Percentiles rank a stretch among this genome's conserved stretches.
Conservation (phyloP, 64 coral and sea anemone species). For the Stichodactyla helianthus region DNA sequence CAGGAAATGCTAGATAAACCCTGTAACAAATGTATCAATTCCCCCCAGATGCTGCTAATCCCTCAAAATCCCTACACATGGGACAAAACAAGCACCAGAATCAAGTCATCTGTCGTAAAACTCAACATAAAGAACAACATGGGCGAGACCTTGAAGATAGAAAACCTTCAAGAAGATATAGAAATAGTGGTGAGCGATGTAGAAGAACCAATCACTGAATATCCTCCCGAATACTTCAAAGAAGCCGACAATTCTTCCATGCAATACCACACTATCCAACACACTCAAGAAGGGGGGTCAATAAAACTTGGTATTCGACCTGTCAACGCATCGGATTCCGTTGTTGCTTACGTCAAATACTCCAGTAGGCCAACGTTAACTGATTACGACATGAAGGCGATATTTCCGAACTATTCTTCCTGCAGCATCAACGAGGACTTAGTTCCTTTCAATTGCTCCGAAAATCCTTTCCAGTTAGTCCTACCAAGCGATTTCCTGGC, state of each 20-base stretch:
- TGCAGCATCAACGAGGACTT: not conserved
- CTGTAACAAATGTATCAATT: no score
- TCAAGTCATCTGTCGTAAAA: conserved; percentile 24
- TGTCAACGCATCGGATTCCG: conserved; percentile 4
- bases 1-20: no score
- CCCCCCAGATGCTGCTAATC: conserved; percentile 16
- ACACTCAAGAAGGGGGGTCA: not conserved
- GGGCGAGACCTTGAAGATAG: not conserved
- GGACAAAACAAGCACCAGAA: conserved; percentile 23
- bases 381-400: conserved; percentile 11
- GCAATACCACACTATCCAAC: conserved; percentile 30
- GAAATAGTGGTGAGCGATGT: conserved; percentile 13
- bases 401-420: conserved; percentile 35
- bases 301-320: conserved; percentile 22
- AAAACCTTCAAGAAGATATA: conserved; percentile 30
- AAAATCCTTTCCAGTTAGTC: conserved; percentile 27
- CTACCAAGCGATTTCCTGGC: conserved; percentile 20
- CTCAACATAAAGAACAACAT: conserved; percentile 1
- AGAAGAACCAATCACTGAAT: not conserved
- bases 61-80: conserved; percentile 40
- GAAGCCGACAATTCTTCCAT: conserved; percentile 18
- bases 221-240: conserved; percentile 5
- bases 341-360: conserved; percentile 26
- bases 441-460: conserved; percentile 8
- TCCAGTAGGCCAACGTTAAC: not conserved